Base-by-base conservation (phyloP, 2,113 vertebrate species). In the Megaleporinus macrocephalus region DNA sequence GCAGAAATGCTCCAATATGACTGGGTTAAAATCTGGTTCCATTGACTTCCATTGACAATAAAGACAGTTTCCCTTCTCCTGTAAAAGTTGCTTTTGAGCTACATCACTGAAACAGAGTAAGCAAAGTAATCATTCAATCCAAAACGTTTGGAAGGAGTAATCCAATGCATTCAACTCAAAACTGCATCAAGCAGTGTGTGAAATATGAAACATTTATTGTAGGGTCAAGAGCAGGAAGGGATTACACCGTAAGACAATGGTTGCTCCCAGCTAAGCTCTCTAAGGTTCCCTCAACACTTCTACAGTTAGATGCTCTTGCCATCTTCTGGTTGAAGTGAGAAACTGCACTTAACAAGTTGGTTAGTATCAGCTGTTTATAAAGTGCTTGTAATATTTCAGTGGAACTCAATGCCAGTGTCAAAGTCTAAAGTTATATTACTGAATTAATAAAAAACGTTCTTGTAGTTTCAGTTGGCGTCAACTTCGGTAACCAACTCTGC, bases 271-370 rank as follows among this genome's bases (percentile, higher is more conserved):
- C 49, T n/a, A n/a, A n/a, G n/a, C n/a, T n/a, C n/a, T n/a, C 49
- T 18, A 13, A 51, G 49, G 14, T 10, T 10, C 15, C 1, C 62
- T 29, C n/a, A 59, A 59, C 63, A 6, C 12, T 44, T 41, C 4
- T 76, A 53, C 68, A 30, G 61, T 68, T 78, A 73, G 69, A 27
- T 73, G 76, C 74, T 87, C 62, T 62, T 72, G 63, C 53, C 89
- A 69, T 27, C 91, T 91, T 44, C 15, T 91, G 92, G 86, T 30
- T n/a, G 15, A 6, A 1, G 30, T 0, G 14, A 12, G 18, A 9
- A 44, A 83, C 51, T 74, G n/a, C 84, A 83, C 41, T 26, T 4
- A 55, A 53, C 14, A 53, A 55, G 14, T 20, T 5, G 5, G 53
- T 22, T 55, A 1, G 22, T 55, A 20, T 0, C 51, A 55, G 13